A percentile compares a stretch with the other conserved stretches of the same genome.
Evolutionary conservation across 2,113 vertebrate genomes (phyloP).

Genomic region (Orthonyx spaldingii): DNA sequence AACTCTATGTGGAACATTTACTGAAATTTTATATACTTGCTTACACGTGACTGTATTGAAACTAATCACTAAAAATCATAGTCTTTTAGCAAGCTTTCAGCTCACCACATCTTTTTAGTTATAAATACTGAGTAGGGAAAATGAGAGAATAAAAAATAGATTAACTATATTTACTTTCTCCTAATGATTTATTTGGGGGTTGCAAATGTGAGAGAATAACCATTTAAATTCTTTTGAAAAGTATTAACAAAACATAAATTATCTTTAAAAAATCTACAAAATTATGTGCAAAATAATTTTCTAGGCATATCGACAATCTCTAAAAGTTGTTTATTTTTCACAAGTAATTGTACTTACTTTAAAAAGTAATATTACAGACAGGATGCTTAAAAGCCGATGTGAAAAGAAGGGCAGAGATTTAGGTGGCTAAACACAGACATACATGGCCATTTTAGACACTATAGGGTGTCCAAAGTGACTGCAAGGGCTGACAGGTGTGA

Average conservation of each 20-base stretch:
- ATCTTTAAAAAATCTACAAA: neutral
- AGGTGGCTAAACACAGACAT: neutral
- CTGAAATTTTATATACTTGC: neutral
- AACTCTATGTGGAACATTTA: neutral
- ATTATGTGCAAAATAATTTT: neutral
- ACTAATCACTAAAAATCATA: neutral
- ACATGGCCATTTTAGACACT: neutral
- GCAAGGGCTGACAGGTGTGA: neutral
- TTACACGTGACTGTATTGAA: neutral
- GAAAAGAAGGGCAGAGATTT: neutral
- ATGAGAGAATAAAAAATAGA: neutral
- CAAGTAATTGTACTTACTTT: neutral
- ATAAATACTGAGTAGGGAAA: neutral
- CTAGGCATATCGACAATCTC: neutral
- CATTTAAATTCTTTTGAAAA: neutral
- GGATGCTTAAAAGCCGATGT: neutral
- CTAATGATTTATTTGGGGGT: neutral
- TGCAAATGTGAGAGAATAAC: neutral
- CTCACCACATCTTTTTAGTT: neutral
- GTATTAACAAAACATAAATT: neutral
- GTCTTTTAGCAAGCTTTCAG: neutral
- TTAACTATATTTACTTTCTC: neutral
- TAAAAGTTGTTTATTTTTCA: neutral
- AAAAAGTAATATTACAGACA: neutral
- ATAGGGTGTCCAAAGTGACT: neutral